Evolutionary conservation across 2,888 invertebrate species (phyloP).

Genomic region (Lottia scabra): DNA sequence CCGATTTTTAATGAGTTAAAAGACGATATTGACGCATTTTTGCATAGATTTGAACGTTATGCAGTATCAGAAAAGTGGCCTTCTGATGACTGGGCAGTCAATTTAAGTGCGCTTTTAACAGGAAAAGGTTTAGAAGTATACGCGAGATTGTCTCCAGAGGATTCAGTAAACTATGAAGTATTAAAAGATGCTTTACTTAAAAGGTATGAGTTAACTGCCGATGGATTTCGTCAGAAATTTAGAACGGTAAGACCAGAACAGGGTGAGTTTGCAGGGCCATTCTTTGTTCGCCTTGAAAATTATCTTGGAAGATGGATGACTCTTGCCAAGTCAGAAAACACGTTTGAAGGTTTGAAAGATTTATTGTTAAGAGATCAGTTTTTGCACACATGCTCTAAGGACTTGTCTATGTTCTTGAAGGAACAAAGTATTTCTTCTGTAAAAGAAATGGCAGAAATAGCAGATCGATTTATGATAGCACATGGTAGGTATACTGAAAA

Average conservation of each 20-base stretch:
- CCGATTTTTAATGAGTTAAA: constrained; percentile 4
- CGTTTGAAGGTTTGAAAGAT: constrained; percentile 16
- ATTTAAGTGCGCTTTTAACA: constrained; percentile 1
- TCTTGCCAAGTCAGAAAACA: constrained; percentile 12
- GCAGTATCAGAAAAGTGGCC: background rate
- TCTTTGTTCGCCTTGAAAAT: constrained; percentile 2
- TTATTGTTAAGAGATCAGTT: constrained; percentile 19
- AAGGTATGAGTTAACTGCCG: background rate
- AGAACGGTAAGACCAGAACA: background rate
- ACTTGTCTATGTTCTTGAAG: constrained; percentile 11
- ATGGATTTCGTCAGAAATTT: background rate
- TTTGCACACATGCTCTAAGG: constrained; percentile 11
- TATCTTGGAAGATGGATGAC: constrained; percentile 21
- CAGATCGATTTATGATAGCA: constrained; percentile 22
- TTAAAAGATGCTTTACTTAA: background rate
- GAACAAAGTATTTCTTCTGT: constrained; percentile 10
- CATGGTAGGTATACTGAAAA: background rate
- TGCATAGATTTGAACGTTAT: background rate
- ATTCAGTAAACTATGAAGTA: background rate
- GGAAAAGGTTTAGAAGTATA: constrained; percentile 5
- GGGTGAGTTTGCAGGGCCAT: background rate
- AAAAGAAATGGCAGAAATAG: constrained; percentile 15
- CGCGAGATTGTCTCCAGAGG: background rate
- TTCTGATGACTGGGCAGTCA: background rate
- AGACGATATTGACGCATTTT: constrained; percentile 2